phyloP scores from a whole-genome alignment of 1,140 invertebrate genomes.

The Chlorops oryzae region DNA sequence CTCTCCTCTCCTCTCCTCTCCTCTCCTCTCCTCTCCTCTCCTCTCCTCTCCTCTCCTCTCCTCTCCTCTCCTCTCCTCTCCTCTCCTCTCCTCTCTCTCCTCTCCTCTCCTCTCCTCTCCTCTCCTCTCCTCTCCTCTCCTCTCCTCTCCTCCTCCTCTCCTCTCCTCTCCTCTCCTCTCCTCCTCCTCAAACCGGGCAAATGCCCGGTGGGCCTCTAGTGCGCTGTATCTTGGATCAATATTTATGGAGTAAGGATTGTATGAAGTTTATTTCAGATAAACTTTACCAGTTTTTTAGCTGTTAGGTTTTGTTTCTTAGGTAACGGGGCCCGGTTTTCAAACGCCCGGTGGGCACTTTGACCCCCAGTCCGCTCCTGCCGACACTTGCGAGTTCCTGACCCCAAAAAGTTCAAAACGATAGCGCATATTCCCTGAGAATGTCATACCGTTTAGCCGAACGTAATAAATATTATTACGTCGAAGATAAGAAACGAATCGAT shows the following conservation, averaged over 20 bases:
- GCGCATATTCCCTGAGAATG: too few species aligned
- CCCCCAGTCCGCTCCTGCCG: neutral
- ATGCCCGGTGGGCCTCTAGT: neutral
- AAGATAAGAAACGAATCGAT: too few species aligned
- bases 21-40: neutral
- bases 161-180: neutral
- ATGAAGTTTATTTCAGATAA: too few species aligned
- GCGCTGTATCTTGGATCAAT: neutral
- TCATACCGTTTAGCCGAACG: too few species aligned
- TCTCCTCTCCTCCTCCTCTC: neutral
- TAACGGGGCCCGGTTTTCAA: neutral
- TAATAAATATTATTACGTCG: too few species aligned
- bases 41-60: neutral
- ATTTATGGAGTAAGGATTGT: too few species aligned
- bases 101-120: neutral
- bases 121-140: neutral
- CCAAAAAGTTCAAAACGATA: too few species aligned
- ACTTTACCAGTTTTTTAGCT: too few species aligned
- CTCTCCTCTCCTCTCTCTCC: neutral
- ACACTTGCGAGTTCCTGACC: too few species aligned
- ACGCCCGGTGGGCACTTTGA: slow-evolving; percentile 4
- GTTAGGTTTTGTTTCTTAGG: neutral
- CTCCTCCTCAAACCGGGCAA: neutral
- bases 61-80: neutral
- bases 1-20: neutral